phyloP scores from a whole-genome alignment of 37 sponge, comb jelly and placozoan genomes.

The Amphimedon queenslandica region DNA sequence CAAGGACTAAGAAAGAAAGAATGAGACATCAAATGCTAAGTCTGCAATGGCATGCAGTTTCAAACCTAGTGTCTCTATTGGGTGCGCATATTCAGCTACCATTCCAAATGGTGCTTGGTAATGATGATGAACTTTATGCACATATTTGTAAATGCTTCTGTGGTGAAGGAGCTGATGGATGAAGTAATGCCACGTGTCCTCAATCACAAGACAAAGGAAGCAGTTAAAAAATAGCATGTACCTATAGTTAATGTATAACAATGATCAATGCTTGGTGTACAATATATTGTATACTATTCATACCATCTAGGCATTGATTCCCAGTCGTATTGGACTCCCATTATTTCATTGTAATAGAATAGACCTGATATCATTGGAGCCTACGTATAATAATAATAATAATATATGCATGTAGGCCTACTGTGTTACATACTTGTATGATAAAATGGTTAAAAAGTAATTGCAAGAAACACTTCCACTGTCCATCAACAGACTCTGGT shows the following conservation, averaged over 20 bases:
- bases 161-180: conserved; percentile 77
- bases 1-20: conserved; percentile 54
- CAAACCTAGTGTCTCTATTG: conserved; percentile 78
- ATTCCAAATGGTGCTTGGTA: conserved; percentile 88
- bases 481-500: conserved; percentile 65
- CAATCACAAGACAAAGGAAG: conserved; percentile 62
- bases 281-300: conserved; percentile 5
- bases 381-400: conserved; percentile 22
- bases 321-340: conserved; percentile 66
- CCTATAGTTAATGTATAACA: conserved; percentile 55
- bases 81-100: conserved; percentile 90
- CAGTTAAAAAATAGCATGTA: conserved; percentile 45
- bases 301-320: conserved; percentile 78
- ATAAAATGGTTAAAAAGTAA: conserved; percentile 75
- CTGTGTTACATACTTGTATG: conserved; percentile 56
- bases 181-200: conserved; percentile 93
- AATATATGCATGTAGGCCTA: neutral
- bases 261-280: neutral
- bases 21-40: neutral
- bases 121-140: conserved; percentile 87
- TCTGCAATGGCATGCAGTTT: neutral
- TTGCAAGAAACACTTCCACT: conserved; percentile 83
- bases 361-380: conserved; percentile 59
- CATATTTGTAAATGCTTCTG: conserved; percentile 71
- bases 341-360: conserved; percentile 43